Conservation (phyloP, 2,888 invertebrate species). For the Lasius fuliginosus region DNA sequence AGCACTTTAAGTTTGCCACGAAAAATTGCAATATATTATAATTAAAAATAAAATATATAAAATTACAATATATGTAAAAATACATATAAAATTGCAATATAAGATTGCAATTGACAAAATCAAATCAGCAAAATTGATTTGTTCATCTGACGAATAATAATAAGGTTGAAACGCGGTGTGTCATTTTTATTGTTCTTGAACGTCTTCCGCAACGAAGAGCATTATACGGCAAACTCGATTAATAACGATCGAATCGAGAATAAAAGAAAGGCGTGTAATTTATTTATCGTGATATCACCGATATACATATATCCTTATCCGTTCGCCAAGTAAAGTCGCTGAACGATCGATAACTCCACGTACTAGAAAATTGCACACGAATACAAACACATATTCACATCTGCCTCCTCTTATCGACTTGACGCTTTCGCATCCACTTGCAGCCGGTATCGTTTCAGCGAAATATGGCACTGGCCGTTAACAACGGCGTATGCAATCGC, state of each 20-base stretch:
- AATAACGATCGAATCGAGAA: constrained; percentile 14
- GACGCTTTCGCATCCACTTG: constrained; percentile 38
- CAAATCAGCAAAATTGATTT: neutral
- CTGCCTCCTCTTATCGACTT: constrained; percentile 31
- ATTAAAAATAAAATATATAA: too few species aligned
- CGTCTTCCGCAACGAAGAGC: neutral
- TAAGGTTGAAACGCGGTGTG: neutral
- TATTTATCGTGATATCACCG: constrained; percentile 18
- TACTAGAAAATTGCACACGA: constrained; percentile 44
- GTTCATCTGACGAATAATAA: neutral
- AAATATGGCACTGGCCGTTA: constrained; percentile 26
- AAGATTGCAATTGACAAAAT: neutral
- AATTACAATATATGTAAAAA: too few species aligned
- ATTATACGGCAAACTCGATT: neutral
- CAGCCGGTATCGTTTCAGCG: constrained; percentile 29
- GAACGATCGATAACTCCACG: constrained; percentile 44
- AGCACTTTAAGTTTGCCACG: neutral
- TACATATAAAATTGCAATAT: too few species aligned
- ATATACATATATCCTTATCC: constrained; percentile 20
- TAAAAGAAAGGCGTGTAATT: constrained; percentile 23
- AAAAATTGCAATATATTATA: too few species aligned
- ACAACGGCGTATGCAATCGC: constrained; percentile 18
- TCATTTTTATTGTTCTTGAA: neutral
- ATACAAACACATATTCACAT: constrained; percentile 30
- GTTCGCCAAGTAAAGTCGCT: constrained; percentile 16